Percentiles rank a stretch among this genome's conserved stretches.
phyloP scores from a whole-genome alignment of 2,888 invertebrate species.

The Pogonocherus hispidulus region DNA sequence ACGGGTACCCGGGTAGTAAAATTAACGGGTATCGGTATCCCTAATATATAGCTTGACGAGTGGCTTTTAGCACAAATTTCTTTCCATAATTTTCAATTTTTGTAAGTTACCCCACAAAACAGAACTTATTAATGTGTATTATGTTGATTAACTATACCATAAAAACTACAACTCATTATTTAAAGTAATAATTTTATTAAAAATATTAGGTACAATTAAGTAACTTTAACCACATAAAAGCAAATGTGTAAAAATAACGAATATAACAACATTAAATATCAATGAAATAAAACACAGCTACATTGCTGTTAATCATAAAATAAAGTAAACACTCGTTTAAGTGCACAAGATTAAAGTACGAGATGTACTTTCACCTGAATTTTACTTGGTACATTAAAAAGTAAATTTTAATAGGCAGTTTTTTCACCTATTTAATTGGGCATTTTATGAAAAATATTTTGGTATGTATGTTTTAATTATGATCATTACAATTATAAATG shows the following conservation, averaged over 20 bases:
- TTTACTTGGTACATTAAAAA: slow-evolving; percentile 4
- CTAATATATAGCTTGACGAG: no score
- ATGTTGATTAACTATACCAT: not conserved
- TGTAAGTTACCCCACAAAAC: no score
- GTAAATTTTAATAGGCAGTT: not conserved
- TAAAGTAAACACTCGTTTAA: slow-evolving; percentile 31
- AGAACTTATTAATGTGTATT: no score
- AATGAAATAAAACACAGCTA: slow-evolving; percentile 45
- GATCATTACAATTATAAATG: slow-evolving; percentile 20
- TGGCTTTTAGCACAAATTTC: no score
- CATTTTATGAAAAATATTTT: slow-evolving; percentile 4
- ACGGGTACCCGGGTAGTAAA: no score
- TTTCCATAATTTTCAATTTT: no score
- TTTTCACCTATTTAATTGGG: slow-evolving; percentile 1
- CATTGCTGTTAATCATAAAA: slow-evolving; percentile 32
- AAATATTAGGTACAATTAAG: slow-evolving; percentile 66
- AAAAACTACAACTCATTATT: slow-evolving; percentile 22
- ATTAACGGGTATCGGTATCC: no score
- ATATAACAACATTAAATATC: slow-evolving; percentile 54
- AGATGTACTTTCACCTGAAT: slow-evolving; percentile 27
- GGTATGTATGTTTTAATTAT: slow-evolving; percentile 5
- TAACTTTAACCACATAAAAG: slow-evolving; percentile 65
- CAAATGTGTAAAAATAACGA: slow-evolving; percentile 54
- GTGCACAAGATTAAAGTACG: slow-evolving; percentile 26
- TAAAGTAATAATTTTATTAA: slow-evolving; percentile 63